Evolutionary conservation across 2,888 invertebrate genomes (phyloP), one percentile per base, ranked within the genome.

Genomic region (Anticlea derivata): DNA sequence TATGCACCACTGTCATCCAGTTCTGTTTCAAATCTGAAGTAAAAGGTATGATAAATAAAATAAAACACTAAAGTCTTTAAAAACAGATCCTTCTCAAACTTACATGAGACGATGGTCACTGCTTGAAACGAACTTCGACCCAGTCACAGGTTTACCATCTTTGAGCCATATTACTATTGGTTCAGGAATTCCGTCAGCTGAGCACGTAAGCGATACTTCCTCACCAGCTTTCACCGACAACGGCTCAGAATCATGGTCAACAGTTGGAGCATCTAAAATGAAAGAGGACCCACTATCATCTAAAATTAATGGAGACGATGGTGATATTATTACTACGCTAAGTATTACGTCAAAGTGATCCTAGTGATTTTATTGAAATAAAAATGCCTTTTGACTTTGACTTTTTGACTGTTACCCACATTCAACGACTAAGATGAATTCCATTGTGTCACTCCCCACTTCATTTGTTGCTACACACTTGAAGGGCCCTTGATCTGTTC

Each of bases 361-460:
- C n/a, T n/a, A n/a, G n/a, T n/a, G n/a, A n/a, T n/a, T n/a, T n/a
- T n/a, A n/a, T n/a, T n/a, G n/a, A n/a, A n/a, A n/a, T n/a, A n/a
- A n/a, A n/a, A n/a, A n/a, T n/a, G n/a, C n/a, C n/a, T n/a, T n/a
- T n/a, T n/a, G n/a, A n/a, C n/a, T n/a, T n/a, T n/a, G n/a, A n/a
- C n/a, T n/a, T n/a, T n/a, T n/a, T n/a, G n/a, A n/a, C n/a, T 7
- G 6, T 4, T n/a, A 50, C 50, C 5, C 6, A 50, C 50, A 50
- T 44, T 50, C 38, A 5, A 50, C 39, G 5, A 34, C 10, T 0
- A 50, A 7, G 10, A 13, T 31, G 11, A 7, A 13, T 30, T 45
- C 30, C 39, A 45, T 30, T 17, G 29, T 35, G 33, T 45, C 50
- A 7, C 1, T 40, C 1, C 24, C 46, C 1, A 40, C 24, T 20